A percentile compares a stretch with the other conserved stretches of the same genome.
phyloP scores from a whole-genome alignment of 2,113 vertebrate species.

The Phoxinus phoxinus region DNA sequence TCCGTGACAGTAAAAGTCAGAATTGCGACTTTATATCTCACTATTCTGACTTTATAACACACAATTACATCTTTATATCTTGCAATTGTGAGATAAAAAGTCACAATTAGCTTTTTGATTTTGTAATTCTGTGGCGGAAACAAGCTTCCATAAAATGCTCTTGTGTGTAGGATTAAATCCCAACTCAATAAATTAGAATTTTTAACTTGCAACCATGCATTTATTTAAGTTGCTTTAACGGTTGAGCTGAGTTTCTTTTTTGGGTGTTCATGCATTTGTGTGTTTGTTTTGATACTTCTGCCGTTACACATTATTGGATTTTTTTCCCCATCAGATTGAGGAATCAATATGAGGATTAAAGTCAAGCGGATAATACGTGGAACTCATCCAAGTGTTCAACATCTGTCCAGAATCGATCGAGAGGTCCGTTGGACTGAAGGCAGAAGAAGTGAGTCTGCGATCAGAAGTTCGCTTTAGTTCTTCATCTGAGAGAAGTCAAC shows the following conservation, averaged over 20 bases:
- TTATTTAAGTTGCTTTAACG: no score
- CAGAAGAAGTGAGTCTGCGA: background rate
- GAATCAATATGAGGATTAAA: background rate
- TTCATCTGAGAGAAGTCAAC: conserved; percentile 29
- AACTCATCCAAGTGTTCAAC: background rate
- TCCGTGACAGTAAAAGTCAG: no score
- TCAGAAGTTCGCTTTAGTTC: conserved; percentile 36
- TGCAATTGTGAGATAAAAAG: no score
- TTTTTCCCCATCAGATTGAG: background rate
- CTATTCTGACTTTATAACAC: no score
- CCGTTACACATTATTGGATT: background rate
- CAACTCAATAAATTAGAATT: no score
- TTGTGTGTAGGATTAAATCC: no score
- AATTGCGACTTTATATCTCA: no score
- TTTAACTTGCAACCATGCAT: no score
- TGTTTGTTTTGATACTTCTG: background rate
- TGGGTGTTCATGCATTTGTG: background rate
- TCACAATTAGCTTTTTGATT: no score
- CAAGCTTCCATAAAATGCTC: no score
- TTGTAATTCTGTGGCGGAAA: no score
- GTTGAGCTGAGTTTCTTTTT: background rate
- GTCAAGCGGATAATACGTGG: background rate
- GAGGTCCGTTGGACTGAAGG: background rate
- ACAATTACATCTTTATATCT: no score
- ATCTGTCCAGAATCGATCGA: background rate